Conservation (phyloP, 2,888 invertebrate species). For the Dryobotodes eremita region DNA sequence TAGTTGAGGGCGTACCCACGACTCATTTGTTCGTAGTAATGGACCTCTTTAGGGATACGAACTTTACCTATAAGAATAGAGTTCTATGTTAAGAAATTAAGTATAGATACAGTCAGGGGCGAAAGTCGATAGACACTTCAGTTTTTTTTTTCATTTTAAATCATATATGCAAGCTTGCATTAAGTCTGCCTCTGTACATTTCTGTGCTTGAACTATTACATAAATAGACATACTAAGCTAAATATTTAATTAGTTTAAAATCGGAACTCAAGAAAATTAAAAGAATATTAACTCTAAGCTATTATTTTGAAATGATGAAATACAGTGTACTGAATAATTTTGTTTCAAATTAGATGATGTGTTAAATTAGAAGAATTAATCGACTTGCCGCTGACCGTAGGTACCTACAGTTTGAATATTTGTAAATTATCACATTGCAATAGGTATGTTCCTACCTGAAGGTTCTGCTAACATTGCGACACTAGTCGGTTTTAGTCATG, state of each 20-base stretch:
- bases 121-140: neutral
- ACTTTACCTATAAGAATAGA: neutral
- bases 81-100: neutral
- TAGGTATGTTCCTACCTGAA: neutral
- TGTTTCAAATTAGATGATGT: neutral
- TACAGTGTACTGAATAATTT: neutral
- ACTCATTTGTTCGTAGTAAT: neutral
- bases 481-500: neutral
- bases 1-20: neutral
- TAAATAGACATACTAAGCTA: too few species aligned
- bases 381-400: neutral
- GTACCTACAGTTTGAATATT: neutral
- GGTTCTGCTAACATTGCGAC: too few species aligned
- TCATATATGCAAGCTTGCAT: too few species aligned
- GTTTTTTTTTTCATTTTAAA: too few species aligned
- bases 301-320: neutral
- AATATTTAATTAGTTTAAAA: neutral
- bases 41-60: neutral
- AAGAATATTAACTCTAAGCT: too few species aligned
- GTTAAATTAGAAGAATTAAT: neutral
- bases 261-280: neutral
- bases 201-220: too few species aligned
- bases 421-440: neutral
- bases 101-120: neutral
- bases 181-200: too few species aligned